Base-by-base conservation (phyloP, 2,797 vertebrate genomes). In the Microctenopoma lineatum region DNA sequence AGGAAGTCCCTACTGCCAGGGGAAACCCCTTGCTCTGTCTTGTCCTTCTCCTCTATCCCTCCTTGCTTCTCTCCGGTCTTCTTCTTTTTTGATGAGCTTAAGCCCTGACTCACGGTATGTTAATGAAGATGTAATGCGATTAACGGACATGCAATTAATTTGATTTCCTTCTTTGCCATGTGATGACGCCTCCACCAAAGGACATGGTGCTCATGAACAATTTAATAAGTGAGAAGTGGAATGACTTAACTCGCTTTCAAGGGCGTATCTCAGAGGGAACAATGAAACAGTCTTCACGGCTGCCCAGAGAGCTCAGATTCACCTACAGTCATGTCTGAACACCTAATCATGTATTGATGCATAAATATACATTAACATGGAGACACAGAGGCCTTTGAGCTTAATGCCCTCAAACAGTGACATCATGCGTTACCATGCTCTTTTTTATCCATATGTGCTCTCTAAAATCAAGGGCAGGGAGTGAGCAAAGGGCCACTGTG, bases 121-220 rank as follows among this genome's bases (percentile, higher is more conserved):
- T 93, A 94, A 94, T 93, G 88, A 92, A 92, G 92, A 94, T 92
- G 90, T 93, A 94, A 94, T 93, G 87, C 84, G 90, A 93, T 94
- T 94, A 94, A 87, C 79, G 73, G 91, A 93, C 87, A 87, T 92
- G 90, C 91, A 94, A 93, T 94, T 94, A 93, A 94, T 94, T 93
- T 81, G 80, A 94, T 94, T 94, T 92, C 79, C 87, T 85, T 59
- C 59, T 87, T 82, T 83, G 84, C 85, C 88, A 65, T 71, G 77
- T 92, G 92, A 93, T 83, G 91, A 91, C 44, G 88, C 92, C 90
- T 87, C 79, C 55, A 70, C 84, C 88, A 91, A 94, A 92, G 90
- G 90, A 90, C 92, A 82, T 15, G 10, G 73, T 42, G 62, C 82
- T 89, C 59, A 77, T 66, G 87, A 87, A 90, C 80, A 81, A 83